Conservation (phyloP, 2,797 vertebrate genomes). For the Clarias pachynema region DNA sequence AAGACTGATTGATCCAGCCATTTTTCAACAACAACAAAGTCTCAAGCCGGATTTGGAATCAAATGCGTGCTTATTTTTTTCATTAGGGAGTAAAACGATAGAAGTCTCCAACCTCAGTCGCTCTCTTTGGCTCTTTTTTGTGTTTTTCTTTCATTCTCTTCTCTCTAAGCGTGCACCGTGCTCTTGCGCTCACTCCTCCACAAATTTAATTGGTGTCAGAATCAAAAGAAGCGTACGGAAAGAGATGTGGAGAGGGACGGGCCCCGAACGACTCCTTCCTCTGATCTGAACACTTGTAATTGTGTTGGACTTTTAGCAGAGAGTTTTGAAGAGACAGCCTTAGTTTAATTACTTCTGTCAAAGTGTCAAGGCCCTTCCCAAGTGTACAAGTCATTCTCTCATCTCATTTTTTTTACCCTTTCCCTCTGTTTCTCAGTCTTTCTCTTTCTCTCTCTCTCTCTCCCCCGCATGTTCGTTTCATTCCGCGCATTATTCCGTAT, state of each 20-base stretch:
- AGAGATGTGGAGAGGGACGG: conserved; percentile 33
- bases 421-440: conserved; percentile 5
- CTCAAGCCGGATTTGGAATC: neutral
- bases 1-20: conserved; percentile 37
- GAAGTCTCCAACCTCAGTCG: conserved; percentile 48
- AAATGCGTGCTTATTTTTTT: neutral
- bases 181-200: conserved; percentile 49
- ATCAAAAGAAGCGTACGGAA: conserved; percentile 60
- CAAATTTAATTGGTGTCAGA: conserved; percentile 68
- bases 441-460: conserved; percentile 22
- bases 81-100: conserved; percentile 24
- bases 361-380: conserved; percentile 59
- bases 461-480: conserved; percentile 40
- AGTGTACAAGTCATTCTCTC: conserved; percentile 57
- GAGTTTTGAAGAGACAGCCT: conserved; percentile 58
- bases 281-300: conserved; percentile 65
- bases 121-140: conserved; percentile 8
- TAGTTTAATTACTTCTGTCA: conserved; percentile 62
- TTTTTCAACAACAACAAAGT: conserved; percentile 35
- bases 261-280: conserved; percentile 49
- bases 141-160: conserved; percentile 17
- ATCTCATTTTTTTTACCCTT: conserved; percentile 31
- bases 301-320: conserved; percentile 64
- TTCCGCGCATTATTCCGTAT: conserved; percentile 52
- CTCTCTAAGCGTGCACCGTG: conserved; percentile 36